phyloP scores from a whole-genome alignment of 2,113 vertebrate species.

The Cinclus cinclus region DNA sequence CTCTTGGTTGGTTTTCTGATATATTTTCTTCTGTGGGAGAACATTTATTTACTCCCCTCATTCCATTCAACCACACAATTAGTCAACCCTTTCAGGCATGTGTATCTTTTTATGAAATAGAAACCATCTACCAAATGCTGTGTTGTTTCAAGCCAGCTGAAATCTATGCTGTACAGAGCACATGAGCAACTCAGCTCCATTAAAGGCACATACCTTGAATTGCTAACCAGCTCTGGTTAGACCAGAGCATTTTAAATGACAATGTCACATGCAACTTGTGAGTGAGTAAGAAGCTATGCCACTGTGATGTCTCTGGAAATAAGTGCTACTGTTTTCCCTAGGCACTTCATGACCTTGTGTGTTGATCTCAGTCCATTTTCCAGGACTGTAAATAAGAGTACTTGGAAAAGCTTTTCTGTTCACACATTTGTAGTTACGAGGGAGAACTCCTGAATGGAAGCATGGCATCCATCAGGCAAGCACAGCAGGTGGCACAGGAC shows the following conservation, averaged over 20 bases:
- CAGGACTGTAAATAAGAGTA: conserved; percentile 65
- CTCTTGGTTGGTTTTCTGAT: background rate
- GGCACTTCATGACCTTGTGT: conserved; percentile 52
- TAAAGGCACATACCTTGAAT: background rate
- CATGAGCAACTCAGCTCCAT: background rate
- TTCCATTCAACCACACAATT: background rate
- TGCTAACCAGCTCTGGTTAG: conserved; percentile 39
- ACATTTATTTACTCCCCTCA: background rate
- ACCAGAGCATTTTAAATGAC: conserved; percentile 43
- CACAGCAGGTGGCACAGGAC: conserved; percentile 37
- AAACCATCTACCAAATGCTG: conserved; percentile 35
- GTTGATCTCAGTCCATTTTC: conserved; percentile 57
- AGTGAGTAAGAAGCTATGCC: conserved; percentile 37
- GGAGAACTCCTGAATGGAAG: conserved; percentile 54
- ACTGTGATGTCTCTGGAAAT: conserved; percentile 48
- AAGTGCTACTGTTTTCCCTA: conserved; percentile 48
- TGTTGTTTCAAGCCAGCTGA: conserved; percentile 3
- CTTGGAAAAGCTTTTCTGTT: conserved; percentile 64
- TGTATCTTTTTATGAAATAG: conserved; percentile 41
- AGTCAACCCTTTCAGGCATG: background rate
- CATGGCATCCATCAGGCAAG: conserved; percentile 43
- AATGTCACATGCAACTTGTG: conserved; percentile 53
- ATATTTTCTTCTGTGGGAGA: background rate
- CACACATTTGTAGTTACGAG: conserved; percentile 53
- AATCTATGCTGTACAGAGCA: background rate